Conservation (phyloP, 2,113 vertebrate species). For the Lampris incognitus region DNA sequence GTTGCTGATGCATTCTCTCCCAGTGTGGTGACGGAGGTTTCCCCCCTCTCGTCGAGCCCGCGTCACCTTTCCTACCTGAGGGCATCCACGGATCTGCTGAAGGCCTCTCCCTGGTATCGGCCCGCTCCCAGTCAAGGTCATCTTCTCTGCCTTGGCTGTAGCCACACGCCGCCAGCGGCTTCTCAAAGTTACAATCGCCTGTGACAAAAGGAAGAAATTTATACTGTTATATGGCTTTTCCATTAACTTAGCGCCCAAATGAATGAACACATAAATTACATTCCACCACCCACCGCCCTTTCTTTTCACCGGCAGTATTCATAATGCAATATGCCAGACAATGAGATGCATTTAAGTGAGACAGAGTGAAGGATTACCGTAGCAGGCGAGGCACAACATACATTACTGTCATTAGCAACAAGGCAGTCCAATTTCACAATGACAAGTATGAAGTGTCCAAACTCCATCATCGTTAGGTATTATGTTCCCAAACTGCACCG, state of each 20-base stretch:
- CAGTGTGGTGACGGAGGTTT: conserved; percentile 8
- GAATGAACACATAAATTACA: conserved; percentile 75
- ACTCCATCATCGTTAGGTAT: conserved; percentile 82
- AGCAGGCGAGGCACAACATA: conserved; percentile 74
- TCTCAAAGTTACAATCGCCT: conserved; percentile 96
- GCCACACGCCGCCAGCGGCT: conserved; percentile 88
- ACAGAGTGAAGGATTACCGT: conserved; percentile 78
- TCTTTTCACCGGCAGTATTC: conserved; percentile 57
- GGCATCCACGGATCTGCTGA: conserved; percentile 91
- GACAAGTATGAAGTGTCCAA: conserved; percentile 82
- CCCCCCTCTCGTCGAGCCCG: background rate
- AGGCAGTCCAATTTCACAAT: conserved; percentile 79
- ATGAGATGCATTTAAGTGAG: conserved; percentile 80
- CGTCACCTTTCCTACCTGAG: conserved; percentile 84
- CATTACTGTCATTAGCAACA: conserved; percentile 79
- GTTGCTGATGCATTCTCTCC: conserved; percentile 10
- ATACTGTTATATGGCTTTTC: conserved; percentile 62
- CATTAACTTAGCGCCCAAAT: conserved; percentile 74
- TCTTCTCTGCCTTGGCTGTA: conserved; percentile 93
- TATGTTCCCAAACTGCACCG: conserved; percentile 70
- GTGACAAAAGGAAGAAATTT: conserved; percentile 58
- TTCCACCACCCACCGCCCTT: conserved; percentile 8
- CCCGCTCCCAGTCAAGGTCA: conserved; percentile 96
- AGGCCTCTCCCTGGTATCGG: conserved; percentile 85
- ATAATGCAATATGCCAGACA: conserved; percentile 79